A percentile compares a stretch with the other conserved stretches of the same genome.
Conservation (phyloP, 2,113 vertebrate genomes). For the Lipophrys pholis region DNA sequence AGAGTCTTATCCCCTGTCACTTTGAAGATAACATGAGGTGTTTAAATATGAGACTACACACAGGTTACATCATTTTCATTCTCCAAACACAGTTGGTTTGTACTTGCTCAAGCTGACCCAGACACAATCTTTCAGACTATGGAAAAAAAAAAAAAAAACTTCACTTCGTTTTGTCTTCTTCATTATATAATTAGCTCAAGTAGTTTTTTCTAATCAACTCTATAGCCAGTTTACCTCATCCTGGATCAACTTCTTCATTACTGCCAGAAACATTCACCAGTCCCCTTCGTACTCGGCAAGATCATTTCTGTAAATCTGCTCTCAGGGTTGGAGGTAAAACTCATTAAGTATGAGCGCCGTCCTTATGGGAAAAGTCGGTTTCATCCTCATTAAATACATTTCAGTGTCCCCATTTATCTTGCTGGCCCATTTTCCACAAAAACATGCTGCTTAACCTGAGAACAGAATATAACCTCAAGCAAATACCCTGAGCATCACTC, state of each 20-base stretch:
- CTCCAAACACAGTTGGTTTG: too few species aligned
- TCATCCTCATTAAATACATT: constrained; percentile 77
- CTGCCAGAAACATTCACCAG: constrained; percentile 22
- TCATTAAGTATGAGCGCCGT: constrained; percentile 61
- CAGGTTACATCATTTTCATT: constrained; percentile 2
- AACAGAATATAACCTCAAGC: constrained; percentile 76
- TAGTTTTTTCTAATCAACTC: too few species aligned
- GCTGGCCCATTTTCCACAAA: constrained; percentile 82
- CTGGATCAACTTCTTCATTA: constrained; percentile 6
- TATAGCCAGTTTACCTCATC: not conserved
- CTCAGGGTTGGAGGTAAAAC: constrained; percentile 53
- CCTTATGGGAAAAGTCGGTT: constrained; percentile 64
- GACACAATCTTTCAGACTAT: too few species aligned
- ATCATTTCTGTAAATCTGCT: constrained; percentile 55
- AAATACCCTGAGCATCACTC: constrained; percentile 79
- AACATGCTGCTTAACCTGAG: constrained; percentile 85
- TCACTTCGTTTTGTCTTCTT: too few species aligned
- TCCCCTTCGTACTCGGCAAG: constrained; percentile 32
- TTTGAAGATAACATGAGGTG: constrained; percentile 68
- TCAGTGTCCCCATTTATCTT: constrained; percentile 69
- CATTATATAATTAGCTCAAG: too few species aligned
- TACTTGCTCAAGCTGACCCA: too few species aligned
- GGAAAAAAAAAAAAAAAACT: too few species aligned
- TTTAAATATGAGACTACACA: constrained; percentile 11
- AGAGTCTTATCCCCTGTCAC: constrained; percentile 55